Percentiles rank a stretch among this genome's conserved stretches.
Evolutionary conservation across 1,140 invertebrate genomes (phyloP).

Genomic region (Probaryconus sp.): DNA sequence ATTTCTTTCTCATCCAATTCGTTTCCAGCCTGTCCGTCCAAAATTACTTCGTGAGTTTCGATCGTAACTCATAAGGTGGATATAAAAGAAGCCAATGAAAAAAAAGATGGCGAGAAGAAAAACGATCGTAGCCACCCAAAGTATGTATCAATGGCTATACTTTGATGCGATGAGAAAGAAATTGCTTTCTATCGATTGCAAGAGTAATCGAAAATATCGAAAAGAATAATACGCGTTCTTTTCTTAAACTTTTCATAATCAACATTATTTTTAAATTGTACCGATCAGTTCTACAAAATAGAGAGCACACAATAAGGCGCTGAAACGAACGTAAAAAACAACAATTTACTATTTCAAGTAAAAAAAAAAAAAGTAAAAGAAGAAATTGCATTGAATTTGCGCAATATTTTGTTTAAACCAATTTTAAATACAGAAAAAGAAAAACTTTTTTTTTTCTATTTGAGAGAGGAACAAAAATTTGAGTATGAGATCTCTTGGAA

Average conservation of each 20-base stretch:
- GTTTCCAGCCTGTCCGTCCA: slow-evolving; percentile 13
- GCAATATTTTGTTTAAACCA: too few species aligned
- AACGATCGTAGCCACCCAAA: slow-evolving; percentile 38
- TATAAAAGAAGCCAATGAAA: slow-evolving; percentile 32
- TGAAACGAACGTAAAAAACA: too few species aligned
- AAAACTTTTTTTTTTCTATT: too few species aligned
- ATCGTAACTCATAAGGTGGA: slow-evolving; percentile 46
- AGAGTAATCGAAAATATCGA: slow-evolving; percentile 38
- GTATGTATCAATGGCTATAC: slow-evolving; percentile 37
- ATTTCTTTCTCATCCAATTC: slow-evolving; percentile 31
- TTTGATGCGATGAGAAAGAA: slow-evolving; percentile 44
- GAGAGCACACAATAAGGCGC: too few species aligned
- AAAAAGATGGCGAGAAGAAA: slow-evolving; percentile 45
- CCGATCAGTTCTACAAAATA: neutral
- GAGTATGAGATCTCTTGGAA: too few species aligned
- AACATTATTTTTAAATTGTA: slow-evolving; percentile 13
- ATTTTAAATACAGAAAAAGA: too few species aligned
- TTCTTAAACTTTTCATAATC: slow-evolving; percentile 16
- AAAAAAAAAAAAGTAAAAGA: too few species aligned
- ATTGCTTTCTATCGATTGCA: slow-evolving; percentile 52
- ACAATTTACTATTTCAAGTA: too few species aligned
- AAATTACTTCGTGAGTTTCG: slow-evolving; percentile 52
- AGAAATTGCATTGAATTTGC: too few species aligned
- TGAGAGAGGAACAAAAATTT: too few species aligned
- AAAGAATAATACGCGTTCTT: slow-evolving; percentile 29